Conservation (phyloP, 2,888 invertebrate genomes). For the Catonia carolina region DNA sequence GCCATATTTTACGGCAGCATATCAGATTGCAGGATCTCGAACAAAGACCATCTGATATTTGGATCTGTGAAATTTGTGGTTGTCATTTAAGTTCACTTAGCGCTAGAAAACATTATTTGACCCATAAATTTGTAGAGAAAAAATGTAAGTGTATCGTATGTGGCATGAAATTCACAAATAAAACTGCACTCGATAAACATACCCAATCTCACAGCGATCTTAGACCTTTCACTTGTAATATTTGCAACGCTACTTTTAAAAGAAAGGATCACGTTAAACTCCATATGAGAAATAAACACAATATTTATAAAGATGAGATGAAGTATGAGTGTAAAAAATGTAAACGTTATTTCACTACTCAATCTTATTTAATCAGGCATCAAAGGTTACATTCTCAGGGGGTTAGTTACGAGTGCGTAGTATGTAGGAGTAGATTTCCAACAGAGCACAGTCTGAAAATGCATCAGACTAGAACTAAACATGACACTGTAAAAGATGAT, state of each 20-base stretch:
- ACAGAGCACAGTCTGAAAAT: conserved; percentile 10
- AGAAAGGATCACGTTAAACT: conserved; percentile 1
- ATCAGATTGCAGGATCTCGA: background rate
- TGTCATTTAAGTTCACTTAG: background rate
- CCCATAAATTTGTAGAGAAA: conserved; percentile 1
- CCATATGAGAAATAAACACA: conserved; percentile 1
- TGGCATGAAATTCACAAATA: background rate
- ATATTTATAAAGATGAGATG: background rate
- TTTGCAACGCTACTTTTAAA: conserved; percentile 1
- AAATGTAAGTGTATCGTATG: background rate
- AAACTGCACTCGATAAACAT: background rate
- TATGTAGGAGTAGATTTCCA: conserved; percentile 1
- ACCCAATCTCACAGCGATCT: conserved; percentile 1
- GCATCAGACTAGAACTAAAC: conserved; percentile 7
- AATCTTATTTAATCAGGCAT: background rate
- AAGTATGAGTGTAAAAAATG: background rate
- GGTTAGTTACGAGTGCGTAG: conserved; percentile 1
- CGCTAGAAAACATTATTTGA: conserved; percentile 6
- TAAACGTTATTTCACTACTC: background rate
- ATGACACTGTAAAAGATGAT: background rate
- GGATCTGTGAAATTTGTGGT: conserved; percentile 7
- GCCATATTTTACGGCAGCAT: background rate
- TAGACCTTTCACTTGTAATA: background rate
- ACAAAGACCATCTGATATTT: background rate
- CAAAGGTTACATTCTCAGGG: background rate